Percentiles rank a stretch among this genome's conserved stretches.
These are phyloP conservation scores for Marronus borbonicus DNA, from an alignment of 2,888 invertebrate species.

Conservation along the genomic window DNA sequence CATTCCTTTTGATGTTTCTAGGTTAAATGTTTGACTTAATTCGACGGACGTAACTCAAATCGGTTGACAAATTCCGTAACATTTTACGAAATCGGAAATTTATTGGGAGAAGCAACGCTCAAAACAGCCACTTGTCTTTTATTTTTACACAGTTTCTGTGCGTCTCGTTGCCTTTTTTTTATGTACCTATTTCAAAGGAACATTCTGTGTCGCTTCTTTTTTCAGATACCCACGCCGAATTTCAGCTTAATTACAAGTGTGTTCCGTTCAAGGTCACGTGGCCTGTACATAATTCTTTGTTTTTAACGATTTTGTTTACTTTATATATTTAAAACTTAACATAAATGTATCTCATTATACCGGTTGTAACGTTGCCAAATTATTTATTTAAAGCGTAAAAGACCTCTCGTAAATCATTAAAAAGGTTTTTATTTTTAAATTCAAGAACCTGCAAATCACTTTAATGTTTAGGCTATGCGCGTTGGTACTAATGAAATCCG, in stretches of 20 bases:
- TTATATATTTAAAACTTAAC: slow-evolving; percentile 45
- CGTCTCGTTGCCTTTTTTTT: background rate
- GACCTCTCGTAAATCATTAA: slow-evolving; percentile 53
- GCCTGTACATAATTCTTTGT: slow-evolving; percentile 48
- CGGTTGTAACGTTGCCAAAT: slow-evolving; percentile 51
- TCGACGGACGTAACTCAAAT: slow-evolving; percentile 22
- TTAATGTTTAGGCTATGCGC: slow-evolving; percentile 36
- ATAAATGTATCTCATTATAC: slow-evolving; percentile 53
- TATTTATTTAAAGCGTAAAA: slow-evolving; percentile 52
- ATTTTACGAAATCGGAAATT: slow-evolving; percentile 33
- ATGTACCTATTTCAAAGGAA: slow-evolving; percentile 4
- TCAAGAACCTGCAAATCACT: slow-evolving; percentile 48
- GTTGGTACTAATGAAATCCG: slow-evolving; percentile 28
- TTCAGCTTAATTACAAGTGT: slow-evolving; percentile 45
- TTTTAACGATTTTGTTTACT: slow-evolving; percentile 53
- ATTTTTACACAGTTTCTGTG: slow-evolving; percentile 15
- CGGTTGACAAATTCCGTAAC: slow-evolving; percentile 28
- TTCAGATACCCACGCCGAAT: slow-evolving; percentile 27
- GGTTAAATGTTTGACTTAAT: slow-evolving; percentile 30
- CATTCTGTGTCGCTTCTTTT: slow-evolving; percentile 27
- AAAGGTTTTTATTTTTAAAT: slow-evolving; percentile 53
- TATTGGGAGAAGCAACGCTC: slow-evolving; percentile 23
- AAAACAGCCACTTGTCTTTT: slow-evolving; percentile 40
- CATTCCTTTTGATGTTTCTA: slow-evolving; percentile 11
- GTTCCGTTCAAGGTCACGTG: slow-evolving; percentile 31